These are phyloP conservation scores for Coregonus clupeaformis DNA, from an alignment of 2,113 vertebrate species.

Conservation along the genomic window DNA sequence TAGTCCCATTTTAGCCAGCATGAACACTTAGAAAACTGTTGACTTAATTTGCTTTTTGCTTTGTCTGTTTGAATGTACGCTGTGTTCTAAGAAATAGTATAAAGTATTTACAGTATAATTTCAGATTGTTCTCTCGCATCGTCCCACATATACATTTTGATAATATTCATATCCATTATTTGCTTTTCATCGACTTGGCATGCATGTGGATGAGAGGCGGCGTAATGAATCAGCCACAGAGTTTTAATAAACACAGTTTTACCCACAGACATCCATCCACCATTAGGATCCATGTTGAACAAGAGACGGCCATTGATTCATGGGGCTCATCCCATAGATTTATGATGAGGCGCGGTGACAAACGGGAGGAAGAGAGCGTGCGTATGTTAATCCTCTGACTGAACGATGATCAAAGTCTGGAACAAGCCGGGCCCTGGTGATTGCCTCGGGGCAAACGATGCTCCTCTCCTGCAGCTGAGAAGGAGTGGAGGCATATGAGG, in stretches of 20 bases:
- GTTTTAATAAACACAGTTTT: constrained; percentile 68
- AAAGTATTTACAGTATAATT: no score
- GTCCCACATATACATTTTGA: background rate
- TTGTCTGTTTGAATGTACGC: background rate
- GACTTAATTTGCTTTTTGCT: background rate
- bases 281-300: constrained; percentile 72
- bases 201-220: constrained; percentile 37
- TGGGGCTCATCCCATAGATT: constrained; percentile 65
- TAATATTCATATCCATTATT: constrained; percentile 37
- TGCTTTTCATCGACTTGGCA: constrained; percentile 62
- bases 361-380: constrained; percentile 75
- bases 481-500: constrained; percentile 58
- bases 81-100: background rate
- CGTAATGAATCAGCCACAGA: constrained; percentile 62
- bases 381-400: constrained; percentile 80
- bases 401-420: constrained; percentile 82
- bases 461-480: constrained; percentile 70
- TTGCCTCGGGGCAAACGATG: constrained; percentile 79
- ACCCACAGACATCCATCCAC: constrained; percentile 65
- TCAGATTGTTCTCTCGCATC: background rate
- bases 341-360: constrained; percentile 71
- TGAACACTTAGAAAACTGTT: background rate
- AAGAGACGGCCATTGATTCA: constrained; percentile 71
- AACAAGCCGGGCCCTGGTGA: constrained; percentile 82
- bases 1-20: background rate